These are phyloP conservation scores for Dyspetes luteomarginatus DNA, from an alignment of 2,888 invertebrate species.

Conservation along the genomic window DNA sequence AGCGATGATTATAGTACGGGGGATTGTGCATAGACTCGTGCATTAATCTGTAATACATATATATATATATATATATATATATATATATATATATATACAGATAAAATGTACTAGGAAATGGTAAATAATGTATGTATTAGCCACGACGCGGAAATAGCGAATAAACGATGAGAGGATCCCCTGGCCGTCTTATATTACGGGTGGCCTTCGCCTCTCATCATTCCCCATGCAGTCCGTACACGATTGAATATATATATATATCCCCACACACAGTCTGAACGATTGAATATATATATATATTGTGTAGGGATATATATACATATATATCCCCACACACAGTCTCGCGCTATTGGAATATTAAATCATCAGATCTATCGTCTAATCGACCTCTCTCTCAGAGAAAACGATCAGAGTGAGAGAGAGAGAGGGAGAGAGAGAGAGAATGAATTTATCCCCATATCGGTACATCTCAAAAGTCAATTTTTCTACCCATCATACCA, in stretches of 20 bases:
- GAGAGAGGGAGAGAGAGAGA: too few relatives aligned
- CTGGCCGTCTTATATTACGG: conserved; percentile 59
- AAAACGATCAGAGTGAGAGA: too few relatives aligned
- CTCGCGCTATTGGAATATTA: conserved; percentile 78
- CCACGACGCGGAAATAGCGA: conserved; percentile 80
- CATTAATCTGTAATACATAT: conserved; percentile 27
- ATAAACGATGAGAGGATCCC: conserved; percentile 53
- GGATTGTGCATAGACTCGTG: conserved; percentile 16
- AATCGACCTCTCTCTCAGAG: conserved; percentile 23
- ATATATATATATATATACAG: not conserved
- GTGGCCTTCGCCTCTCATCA: conserved; percentile 75
- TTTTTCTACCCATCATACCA: not conserved
- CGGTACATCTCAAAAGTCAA: too few relatives aligned
- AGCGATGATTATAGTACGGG: conserved; percentile 21
- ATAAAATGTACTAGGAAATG: conserved; percentile 76
- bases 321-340: conserved; percentile 42
- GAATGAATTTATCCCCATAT: too few relatives aligned
- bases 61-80: conserved; percentile 11
- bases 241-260: conserved; percentile 72
- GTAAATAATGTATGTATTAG: conserved; percentile 80
- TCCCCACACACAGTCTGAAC: conserved; percentile 63
- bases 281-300: conserved; percentile 70
- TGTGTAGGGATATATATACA: conserved; percentile 75
- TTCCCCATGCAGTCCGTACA: conserved; percentile 77
- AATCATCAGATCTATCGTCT: conserved; percentile 72